phyloP scores from a whole-genome alignment of 2,888 invertebrate species.

The Ochropacha duplaris region DNA sequence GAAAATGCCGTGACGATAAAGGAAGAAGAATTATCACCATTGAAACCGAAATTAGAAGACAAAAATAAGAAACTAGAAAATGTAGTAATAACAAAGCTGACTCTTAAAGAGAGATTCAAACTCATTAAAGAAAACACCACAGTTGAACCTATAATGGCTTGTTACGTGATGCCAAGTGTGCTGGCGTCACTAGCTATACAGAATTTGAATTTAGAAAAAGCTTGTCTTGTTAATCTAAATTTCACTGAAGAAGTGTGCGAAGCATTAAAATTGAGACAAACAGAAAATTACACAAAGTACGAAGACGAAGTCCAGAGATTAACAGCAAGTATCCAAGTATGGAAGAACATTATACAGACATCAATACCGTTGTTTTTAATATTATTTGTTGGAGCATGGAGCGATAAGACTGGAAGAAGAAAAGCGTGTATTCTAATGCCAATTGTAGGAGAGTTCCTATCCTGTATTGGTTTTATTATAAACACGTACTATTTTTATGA shows the following conservation, averaged over 20 bases:
- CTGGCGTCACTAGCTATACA: slow-evolving; percentile 90
- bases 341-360: slow-evolving; percentile 93
- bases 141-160: slow-evolving; percentile 88
- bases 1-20: slow-evolving; percentile 37
- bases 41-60: slow-evolving; percentile 40
- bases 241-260: slow-evolving; percentile 88
- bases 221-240: slow-evolving; percentile 90
- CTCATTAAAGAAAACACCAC: slow-evolving; percentile 82
- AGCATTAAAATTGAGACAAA: slow-evolving; percentile 88
- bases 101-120: slow-evolving; percentile 57
- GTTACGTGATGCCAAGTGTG: slow-evolving; percentile 86
- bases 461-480: slow-evolving; percentile 89
- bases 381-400: slow-evolving; percentile 92
- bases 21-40: slow-evolving; percentile 46
- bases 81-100: slow-evolving; percentile 42
- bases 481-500: slow-evolving; percentile 91
- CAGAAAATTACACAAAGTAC: slow-evolving; percentile 81
- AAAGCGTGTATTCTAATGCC: slow-evolving; percentile 93
- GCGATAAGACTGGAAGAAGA: slow-evolving; percentile 86
- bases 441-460: slow-evolving; percentile 90
- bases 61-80: slow-evolving; percentile 25
- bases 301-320: slow-evolving; percentile 86
- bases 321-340: slow-evolving; percentile 90
- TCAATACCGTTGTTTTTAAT: slow-evolving; percentile 91
- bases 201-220: slow-evolving; percentile 88